phyloP scores from a whole-genome alignment of 2,797 vertebrate species.

The Remorina albescens region DNA sequence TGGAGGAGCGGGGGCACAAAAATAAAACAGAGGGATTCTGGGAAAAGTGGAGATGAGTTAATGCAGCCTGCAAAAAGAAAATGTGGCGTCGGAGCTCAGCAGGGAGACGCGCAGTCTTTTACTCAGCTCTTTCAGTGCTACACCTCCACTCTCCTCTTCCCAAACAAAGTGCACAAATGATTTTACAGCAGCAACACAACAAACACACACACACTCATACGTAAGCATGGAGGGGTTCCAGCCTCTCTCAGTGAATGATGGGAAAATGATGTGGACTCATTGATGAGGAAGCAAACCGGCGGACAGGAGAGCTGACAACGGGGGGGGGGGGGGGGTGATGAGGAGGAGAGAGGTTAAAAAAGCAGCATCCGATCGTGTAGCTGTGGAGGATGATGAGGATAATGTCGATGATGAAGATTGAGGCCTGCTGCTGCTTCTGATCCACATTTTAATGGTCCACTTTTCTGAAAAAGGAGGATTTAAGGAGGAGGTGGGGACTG shows the following conservation, averaged over 20 bases:
- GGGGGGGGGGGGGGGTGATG: no score
- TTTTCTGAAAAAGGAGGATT: constrained; percentile 39
- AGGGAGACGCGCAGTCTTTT: constrained; percentile 31
- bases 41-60: neutral
- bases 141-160: constrained; percentile 19
- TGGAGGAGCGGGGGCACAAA: neutral
- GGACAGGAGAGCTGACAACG: constrained; percentile 8
- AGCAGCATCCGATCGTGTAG: no score
- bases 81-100: constrained; percentile 18
- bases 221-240: constrained; percentile 11
- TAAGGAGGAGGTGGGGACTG: constrained; percentile 37
- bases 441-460: constrained; percentile 34
- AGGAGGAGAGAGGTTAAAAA: no score
- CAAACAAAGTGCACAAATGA: constrained; percentile 65
- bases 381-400: neutral
- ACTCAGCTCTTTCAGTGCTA: constrained; percentile 59
- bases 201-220: constrained; percentile 28
- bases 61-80: neutral
- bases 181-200: constrained; percentile 57
- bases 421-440: constrained; percentile 46
- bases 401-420: neutral
- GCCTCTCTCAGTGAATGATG: neutral
- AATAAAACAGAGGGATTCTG: neutral
- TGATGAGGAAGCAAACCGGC: neutral
- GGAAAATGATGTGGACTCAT: constrained; percentile 14